Percentiles rank a stretch among this genome's conserved stretches.
Conservation (phyloP, 2,797 vertebrate genomes). For the Macropodus opercularis region DNA sequence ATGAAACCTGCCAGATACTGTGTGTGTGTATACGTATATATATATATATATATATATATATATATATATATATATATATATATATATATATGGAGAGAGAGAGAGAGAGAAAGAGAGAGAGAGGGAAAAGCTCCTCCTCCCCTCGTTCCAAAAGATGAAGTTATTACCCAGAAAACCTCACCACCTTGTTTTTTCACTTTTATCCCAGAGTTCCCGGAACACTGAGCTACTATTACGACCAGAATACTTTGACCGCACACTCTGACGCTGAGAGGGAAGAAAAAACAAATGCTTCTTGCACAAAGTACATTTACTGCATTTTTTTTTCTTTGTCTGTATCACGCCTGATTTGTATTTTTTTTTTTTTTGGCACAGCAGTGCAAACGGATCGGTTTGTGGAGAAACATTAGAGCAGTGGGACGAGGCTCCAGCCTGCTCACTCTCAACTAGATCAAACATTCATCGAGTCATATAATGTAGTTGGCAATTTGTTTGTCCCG, state of each 20-base stretch:
- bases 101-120: constrained; percentile 23
- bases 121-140: constrained; percentile 55
- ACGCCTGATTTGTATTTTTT: constrained; percentile 66
- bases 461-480: too few species aligned
- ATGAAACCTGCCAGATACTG: constrained; percentile 77
- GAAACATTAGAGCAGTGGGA: constrained; percentile 57
- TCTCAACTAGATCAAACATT: constrained; percentile 28
- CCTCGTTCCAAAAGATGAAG: constrained; percentile 68
- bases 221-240: constrained; percentile 75
- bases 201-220: constrained; percentile 77
- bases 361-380: constrained; percentile 60
- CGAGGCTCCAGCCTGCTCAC: constrained; percentile 32
- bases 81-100: too few species aligned
- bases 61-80: too few species aligned
- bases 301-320: constrained; percentile 67
- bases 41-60: too few species aligned
- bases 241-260: constrained; percentile 78
- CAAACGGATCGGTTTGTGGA: constrained; percentile 33
- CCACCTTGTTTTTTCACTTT: constrained; percentile 66
- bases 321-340: constrained; percentile 72
- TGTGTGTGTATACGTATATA: too few species aligned
- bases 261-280: constrained; percentile 59
- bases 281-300: constrained; percentile 55
- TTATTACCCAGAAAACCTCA: constrained; percentile 80
- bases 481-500: too few species aligned